phyloP scores from a whole-genome alignment of 2,888 invertebrate species.

The Chirona hameri region DNA sequence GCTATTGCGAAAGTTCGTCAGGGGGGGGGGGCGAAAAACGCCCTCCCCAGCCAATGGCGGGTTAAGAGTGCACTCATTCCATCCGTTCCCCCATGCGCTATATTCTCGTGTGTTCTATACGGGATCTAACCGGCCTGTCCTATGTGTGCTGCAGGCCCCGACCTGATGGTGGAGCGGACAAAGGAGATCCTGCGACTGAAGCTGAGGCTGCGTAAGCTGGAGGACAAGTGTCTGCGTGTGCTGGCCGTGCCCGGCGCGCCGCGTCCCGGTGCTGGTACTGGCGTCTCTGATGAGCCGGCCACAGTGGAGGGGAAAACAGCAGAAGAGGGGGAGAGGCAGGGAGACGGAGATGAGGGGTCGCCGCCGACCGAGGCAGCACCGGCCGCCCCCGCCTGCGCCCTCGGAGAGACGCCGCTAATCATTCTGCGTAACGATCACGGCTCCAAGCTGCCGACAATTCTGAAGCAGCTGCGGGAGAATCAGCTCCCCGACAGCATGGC shows the following conservation, averaged over 20 bases:
- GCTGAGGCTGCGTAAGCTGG: not conserved
- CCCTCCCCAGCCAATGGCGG: no score
- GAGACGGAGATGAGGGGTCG: not conserved
- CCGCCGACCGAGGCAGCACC: not conserved
- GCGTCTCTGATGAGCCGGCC: not conserved
- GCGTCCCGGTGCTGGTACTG: not conserved
- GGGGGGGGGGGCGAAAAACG: no score
- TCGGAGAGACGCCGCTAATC: not conserved
- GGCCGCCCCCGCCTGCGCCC: not conserved
- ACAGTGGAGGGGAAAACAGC: not conserved
- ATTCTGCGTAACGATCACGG: not conserved
- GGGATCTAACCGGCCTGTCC: no score
- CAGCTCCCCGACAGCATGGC: not conserved
- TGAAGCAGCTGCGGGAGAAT: not conserved
- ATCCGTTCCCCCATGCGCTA: no score
- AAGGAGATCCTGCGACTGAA: not conserved
- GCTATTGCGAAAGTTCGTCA: no score
- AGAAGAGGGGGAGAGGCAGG: not conserved
- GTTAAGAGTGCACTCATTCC: no score
- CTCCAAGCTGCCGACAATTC: not conserved
- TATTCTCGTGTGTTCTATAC: no score
- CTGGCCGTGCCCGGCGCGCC: not conserved
- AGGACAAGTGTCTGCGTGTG: not conserved
- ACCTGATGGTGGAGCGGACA: not conserved
- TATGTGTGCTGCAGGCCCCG: no score